phyloP scores from a whole-genome alignment of 2,113 vertebrate species.

The Dasyurus viverrinus region DNA sequence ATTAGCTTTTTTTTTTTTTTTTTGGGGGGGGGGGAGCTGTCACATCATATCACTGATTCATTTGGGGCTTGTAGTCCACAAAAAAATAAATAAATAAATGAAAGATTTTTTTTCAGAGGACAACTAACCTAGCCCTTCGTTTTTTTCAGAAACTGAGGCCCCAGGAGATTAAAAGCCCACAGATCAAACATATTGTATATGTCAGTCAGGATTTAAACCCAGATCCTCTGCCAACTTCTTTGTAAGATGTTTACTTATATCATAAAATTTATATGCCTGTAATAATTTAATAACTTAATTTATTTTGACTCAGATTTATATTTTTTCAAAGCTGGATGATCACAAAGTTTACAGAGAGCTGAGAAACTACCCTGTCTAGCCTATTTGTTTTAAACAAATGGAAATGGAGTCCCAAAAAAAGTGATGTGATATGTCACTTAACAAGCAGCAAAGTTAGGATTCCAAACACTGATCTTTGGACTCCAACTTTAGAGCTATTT shows the following conservation, averaged over 20 bases:
- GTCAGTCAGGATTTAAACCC: background rate
- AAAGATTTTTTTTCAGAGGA: background rate
- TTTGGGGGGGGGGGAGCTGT: too few species aligned
- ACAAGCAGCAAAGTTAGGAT: background rate
- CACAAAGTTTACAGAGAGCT: background rate
- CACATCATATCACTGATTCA: background rate
- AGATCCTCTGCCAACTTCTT: background rate
- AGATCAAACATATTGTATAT: background rate
- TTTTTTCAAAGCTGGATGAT: background rate
- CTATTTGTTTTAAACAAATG: background rate
- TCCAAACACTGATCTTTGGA: background rate
- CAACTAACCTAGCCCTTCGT: background rate
- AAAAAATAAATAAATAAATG: background rate
- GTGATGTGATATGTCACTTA: background rate
- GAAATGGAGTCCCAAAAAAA: background rate
- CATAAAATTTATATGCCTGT: background rate
- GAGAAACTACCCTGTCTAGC: background rate
- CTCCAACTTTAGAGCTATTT: background rate
- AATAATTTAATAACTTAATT: background rate
- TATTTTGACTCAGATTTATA: background rate
- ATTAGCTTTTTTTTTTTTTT: too few species aligned
- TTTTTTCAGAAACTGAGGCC: background rate
- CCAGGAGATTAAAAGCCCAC: background rate
- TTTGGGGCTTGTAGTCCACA: background rate
- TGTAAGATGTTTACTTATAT: background rate